These are phyloP conservation scores for Lasioglossum morio DNA, from an alignment of 2,888 invertebrate species.

Conservation along the genomic window DNA sequence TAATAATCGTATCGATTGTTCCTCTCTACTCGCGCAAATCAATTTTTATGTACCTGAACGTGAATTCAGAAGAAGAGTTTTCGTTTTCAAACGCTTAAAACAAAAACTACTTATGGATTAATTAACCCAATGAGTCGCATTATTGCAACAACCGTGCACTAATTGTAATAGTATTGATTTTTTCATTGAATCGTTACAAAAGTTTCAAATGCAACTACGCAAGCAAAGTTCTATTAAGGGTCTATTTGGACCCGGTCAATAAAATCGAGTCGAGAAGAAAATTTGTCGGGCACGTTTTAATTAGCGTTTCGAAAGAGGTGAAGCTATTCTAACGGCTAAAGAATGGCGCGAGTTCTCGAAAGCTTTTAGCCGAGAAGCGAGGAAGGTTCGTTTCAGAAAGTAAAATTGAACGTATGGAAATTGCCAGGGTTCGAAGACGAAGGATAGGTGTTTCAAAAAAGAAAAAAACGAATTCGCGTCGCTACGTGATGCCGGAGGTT, in stretches of 20 bases:
- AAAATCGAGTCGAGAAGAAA: background rate
- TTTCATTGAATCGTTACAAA: no score
- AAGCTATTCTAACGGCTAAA: background rate
- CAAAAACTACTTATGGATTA: no score
- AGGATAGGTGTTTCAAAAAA: background rate
- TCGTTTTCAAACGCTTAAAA: no score
- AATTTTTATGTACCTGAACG: no score
- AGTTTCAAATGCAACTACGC: no score
- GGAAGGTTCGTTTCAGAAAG: background rate
- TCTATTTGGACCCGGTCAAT: background rate
- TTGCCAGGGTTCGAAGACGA: background rate
- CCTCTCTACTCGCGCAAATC: no score
- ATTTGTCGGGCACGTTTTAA: background rate
- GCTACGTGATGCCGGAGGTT: conserved; percentile 33
- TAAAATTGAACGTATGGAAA: conserved; percentile 10
- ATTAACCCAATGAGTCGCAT: no score
- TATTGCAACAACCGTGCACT: no score
- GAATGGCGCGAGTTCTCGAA: background rate
- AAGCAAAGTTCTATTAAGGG: background rate
- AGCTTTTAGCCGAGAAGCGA: background rate
- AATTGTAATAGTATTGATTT: no score
- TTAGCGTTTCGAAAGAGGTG: no score
- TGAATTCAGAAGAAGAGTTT: no score
- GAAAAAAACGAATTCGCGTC: conserved; percentile 24
- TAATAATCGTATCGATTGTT: no score